Evolutionary conservation across 2,797 vertebrate genomes (phyloP).

Genomic region (Galaxias olidus): DNA sequence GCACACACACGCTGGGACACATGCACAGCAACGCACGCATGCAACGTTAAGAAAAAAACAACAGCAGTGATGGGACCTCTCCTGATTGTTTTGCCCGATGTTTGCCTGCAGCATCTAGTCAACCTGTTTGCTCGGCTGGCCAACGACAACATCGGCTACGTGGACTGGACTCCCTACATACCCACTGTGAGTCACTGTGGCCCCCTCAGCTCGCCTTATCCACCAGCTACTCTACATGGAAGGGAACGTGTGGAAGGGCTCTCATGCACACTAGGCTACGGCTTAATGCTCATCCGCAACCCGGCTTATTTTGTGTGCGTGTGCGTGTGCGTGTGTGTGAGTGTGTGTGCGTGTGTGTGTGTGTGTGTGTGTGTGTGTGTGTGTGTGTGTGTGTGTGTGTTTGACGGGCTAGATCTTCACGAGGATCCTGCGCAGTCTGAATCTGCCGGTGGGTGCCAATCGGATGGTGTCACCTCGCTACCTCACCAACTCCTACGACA

Average conservation of each 20-base stretch:
- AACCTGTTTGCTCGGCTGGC: slow-evolving; percentile 96
- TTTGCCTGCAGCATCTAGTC: slow-evolving; percentile 84
- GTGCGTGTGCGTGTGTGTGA: neutral
- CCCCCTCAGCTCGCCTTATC: neutral
- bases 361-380: slow-evolving; percentile 2
- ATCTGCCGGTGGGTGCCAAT: slow-evolving; percentile 94
- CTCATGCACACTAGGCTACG: too few species aligned
- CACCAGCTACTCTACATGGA: too few species aligned
- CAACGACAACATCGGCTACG: slow-evolving; percentile 95
- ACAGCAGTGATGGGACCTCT: neutral
- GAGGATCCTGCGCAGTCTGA: slow-evolving; percentile 93
- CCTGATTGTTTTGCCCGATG: slow-evolving; percentile 36
- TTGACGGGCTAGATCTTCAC: slow-evolving; percentile 87
- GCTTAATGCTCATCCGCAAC: too few species aligned
- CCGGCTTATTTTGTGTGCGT: neutral
- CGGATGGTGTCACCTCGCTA: slow-evolving; percentile 91
- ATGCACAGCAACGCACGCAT: slow-evolving; percentile 16
- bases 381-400: slow-evolving; percentile 10
- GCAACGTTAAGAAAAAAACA: too few species aligned
- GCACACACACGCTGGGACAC: slow-evolving; percentile 10
- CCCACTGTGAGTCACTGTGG: slow-evolving; percentile 83
- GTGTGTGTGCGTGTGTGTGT: neutral
- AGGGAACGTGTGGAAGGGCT: too few species aligned
- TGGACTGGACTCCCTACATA: slow-evolving; percentile 94
- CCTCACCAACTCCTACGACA: slow-evolving; percentile 91